Conservation (phyloP, 1,140 invertebrate genomes). For the Centruroides vittatus region DNA sequence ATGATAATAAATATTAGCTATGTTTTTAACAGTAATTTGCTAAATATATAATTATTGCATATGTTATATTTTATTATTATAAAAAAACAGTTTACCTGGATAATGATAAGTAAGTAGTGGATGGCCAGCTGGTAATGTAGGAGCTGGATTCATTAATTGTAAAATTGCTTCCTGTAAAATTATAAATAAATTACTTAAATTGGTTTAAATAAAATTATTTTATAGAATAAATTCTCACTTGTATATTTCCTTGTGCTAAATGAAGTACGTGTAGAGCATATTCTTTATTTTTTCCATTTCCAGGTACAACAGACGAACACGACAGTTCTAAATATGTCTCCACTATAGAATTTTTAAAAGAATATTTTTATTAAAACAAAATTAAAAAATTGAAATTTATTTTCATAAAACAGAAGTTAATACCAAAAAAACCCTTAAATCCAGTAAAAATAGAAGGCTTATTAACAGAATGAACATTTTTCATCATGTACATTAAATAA, state of each 20-base stretch:
- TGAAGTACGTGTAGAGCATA: conserved; percentile 81
- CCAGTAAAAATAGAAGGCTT: no score
- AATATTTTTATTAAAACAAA: background rate
- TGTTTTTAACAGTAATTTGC: no score
- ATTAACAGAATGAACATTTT: no score
- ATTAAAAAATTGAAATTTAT: no score
- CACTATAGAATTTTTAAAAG: conserved; percentile 17
- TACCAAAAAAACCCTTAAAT: no score
- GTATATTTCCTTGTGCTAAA: conserved; percentile 69
- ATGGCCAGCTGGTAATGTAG: conserved; percentile 55
- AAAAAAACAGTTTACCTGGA: conserved; percentile 27
- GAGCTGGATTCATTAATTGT: conserved; percentile 58
- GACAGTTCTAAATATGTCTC: conserved; percentile 61
- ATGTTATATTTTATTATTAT: background rate
- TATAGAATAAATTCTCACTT: conserved; percentile 37
- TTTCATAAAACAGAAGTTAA: no score
- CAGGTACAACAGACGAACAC: conserved; percentile 35
- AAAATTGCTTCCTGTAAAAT: conserved; percentile 56
- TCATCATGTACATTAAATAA: no score
- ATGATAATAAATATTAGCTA: no score
- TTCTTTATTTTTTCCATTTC: conserved; percentile 85
- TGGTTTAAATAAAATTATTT: background rate
- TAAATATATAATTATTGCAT: no score
- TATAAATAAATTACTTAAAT: conserved; percentile 11
- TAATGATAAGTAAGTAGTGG: conserved; percentile 54